Conservation (phyloP, 92 coral and sea anemone species). For the Phenganax subtilis region DNA sequence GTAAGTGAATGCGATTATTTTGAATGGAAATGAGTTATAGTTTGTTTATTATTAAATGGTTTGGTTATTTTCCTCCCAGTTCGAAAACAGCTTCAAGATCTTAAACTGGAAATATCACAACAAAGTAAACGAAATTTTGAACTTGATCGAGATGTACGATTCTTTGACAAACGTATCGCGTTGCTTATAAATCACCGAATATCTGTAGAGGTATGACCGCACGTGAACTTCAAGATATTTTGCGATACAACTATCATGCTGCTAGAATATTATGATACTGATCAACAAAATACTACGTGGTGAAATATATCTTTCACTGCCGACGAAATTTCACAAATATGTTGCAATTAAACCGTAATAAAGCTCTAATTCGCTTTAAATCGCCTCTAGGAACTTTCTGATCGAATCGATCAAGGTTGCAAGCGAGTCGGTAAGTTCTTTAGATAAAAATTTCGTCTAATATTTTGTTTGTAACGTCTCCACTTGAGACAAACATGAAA, state of each 20-base stretch:
- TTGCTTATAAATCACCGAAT: conserved; percentile 89
- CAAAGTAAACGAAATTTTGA: conserved; percentile 91
- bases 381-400: conserved; percentile 59
- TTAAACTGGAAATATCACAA: conserved; percentile 82
- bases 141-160: conserved; percentile 82
- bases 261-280: not conserved
- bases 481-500: conserved; percentile 17
- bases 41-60: not conserved
- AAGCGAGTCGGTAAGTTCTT: conserved; percentile 66
- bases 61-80: conserved; percentile 49
- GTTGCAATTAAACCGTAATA: conserved; percentile 2
- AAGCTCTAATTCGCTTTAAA: not conserved
- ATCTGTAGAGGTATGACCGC: conserved; percentile 69
- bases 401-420: conserved; percentile 62
- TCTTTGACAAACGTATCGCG: conserved; percentile 95
- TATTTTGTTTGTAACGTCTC: conserved; percentile 19
- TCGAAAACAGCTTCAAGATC: conserved; percentile 68
- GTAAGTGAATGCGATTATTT: conserved; percentile 7
- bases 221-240: conserved; percentile 8
- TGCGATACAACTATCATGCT: conserved; percentile 3
- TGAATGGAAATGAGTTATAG: not conserved
- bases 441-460: conserved; percentile 9
- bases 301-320: not conserved
- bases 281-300: not conserved
- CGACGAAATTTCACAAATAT: not conserved